Base-by-base conservation (phyloP, 2,888 invertebrate genomes). In the Punctoribates punctum region DNA sequence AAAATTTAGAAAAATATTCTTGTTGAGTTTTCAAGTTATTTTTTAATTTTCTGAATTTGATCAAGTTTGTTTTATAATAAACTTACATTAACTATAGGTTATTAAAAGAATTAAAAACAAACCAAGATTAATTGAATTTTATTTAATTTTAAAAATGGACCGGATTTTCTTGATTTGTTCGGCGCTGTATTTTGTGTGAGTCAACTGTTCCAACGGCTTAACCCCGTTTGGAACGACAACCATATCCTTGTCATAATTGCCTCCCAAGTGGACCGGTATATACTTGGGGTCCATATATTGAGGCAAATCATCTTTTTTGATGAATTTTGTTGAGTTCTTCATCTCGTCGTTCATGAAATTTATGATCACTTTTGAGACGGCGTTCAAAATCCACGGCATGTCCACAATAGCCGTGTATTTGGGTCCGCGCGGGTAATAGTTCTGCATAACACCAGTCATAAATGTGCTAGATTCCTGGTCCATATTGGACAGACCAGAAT, bases 371-470 rank as follows among this genome's bases (percentile, higher is more conserved):
- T 51, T 76, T 48, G 57, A 42, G 1, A 11, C 11, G 42, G 42
- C 42, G 42, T 42, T 42, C 42, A 42, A 11, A 42, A 42, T 42
- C 78, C 78, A 78, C 13, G 77, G 76, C 65, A 79, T 38, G 38
- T 74, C 73, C 51, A 74, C 57, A 1, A 77, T 57, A 1, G 75
- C 46, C 1, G 72, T 67, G 46, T 78, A 67, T 15, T 75, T 74
- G 9, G 75, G 34, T 6, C 75, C 76, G 83, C 88, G 89, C 0
- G 96, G 96, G 84, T 95, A 51, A n/a, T 51, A 51, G n/a, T 17
- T 20, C 51, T 51, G 51, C 1, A 51, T n/a, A 1, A 51, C 51
- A 1, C n/a, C 51, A n/a, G 11, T n/a, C 17, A n/a, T n/a, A n/a
- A 51, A 51, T 5, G 11, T 51, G n/a, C n/a, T 51, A n/a, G n/a